Base-by-base conservation (phyloP, 2,113 vertebrate species). In the Rhinoptilus africanus region DNA sequence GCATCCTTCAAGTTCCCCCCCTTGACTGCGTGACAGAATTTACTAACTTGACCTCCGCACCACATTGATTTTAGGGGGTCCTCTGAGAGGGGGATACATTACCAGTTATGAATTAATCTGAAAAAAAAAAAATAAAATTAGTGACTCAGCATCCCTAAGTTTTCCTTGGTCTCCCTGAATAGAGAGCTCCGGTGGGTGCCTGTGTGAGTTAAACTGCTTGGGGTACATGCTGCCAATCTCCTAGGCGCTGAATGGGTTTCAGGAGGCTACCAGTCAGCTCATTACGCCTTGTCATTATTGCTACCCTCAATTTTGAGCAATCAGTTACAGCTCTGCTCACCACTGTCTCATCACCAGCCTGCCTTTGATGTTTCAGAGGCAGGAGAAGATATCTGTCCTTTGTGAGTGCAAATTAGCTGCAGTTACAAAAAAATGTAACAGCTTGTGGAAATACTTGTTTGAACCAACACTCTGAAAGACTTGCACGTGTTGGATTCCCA, bases 361-460 rank as follows among this genome's bases (percentile, higher is more conserved):
- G 9, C 23, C 86, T 95, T 95, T 95, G 80, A 82, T 85, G 77
- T 73, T 82, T 57, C 80, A 54, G 53, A 76, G 35, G 43, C 18
- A 28, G 62, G n/a, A 85, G 37, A 57, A 10, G 34, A 35, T 41
- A 47, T 35, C 43, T 89, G 22, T 66, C 28, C 53, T 85, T 66
- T 54, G 41, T 50, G 28, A 88, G 53, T 0, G 4, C 37, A 93
- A 77, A 92, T 59, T 47, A 88, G 20, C 37, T 14, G 39, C 53
- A 76, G 20, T 30, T 57, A 75, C 26, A 69, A 50, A 87, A 59
- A 81, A 85, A n/a, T 4, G 8, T 18, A 64, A 41, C 26, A 32
- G 41, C 45, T 85, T 85, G 48, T 88, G 66, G 74, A 85, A 94
- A 90, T 62, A 83, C 34, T 26, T 14, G 45, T 85, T 96, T 87